A percentile compares a stretch with the other conserved stretches of the same genome.
phyloP scores from a whole-genome alignment of 1,140 invertebrate species.

The Leptinotarsa undecemlineata region DNA sequence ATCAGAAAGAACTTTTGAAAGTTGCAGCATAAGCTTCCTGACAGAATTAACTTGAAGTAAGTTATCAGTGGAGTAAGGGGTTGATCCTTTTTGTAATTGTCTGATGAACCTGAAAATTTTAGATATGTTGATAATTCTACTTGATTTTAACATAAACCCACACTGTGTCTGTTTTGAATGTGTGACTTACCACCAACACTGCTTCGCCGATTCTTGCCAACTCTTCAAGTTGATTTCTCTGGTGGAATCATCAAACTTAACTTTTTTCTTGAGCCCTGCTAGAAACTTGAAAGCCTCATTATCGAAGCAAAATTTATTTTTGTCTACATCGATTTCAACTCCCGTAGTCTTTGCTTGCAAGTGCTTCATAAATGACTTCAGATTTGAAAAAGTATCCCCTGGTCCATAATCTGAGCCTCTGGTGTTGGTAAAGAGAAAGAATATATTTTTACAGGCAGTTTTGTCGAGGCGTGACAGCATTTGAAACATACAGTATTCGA shows the following conservation, averaged over 20 bases:
- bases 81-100: not conserved
- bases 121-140: no score
- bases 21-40: constrained; percentile 37
- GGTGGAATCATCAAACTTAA: constrained; percentile 33
- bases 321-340: constrained; percentile 32
- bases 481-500: constrained; percentile 49
- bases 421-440: constrained; percentile 49
- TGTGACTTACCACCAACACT: constrained; percentile 38
- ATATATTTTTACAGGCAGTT: constrained; percentile 44
- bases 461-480: constrained; percentile 47
- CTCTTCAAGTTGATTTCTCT: constrained; percentile 36
- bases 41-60: constrained; percentile 43
- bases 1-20: constrained; percentile 44
- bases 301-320: constrained; percentile 47
- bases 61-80: constrained; percentile 38
- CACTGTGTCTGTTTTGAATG: no score
- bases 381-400: constrained; percentile 38
- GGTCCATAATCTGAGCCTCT: constrained; percentile 44
- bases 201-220: constrained; percentile 41
- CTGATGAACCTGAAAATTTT: not conserved
- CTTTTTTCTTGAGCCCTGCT: constrained; percentile 34
- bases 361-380: constrained; percentile 27
- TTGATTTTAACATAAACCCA: no score
- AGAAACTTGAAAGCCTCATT: constrained; percentile 49
- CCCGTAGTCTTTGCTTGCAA: constrained; percentile 34